Evolutionary conservation across 2,888 invertebrate genomes (phyloP).

Genomic region (Xestia c-nigrum): DNA sequence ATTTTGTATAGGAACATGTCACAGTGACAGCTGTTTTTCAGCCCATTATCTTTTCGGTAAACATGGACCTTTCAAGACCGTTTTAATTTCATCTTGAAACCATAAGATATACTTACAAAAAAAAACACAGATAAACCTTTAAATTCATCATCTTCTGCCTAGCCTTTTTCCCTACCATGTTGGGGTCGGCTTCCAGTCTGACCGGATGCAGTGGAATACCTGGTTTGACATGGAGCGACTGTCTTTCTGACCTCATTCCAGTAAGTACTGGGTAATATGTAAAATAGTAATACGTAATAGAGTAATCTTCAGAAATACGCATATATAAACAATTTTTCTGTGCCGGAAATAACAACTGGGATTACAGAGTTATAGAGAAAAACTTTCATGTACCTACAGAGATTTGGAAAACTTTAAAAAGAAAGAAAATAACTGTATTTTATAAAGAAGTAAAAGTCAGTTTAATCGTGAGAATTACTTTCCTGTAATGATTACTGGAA

Average conservation of each 20-base stretch:
- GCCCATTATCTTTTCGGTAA: no score
- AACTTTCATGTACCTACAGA: not conserved
- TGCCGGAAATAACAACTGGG: not conserved
- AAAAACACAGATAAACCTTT: not conserved
- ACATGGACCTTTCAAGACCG: no score
- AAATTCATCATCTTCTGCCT: no score
- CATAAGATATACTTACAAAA: not conserved
- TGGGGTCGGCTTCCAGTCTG: no score
- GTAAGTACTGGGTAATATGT: not conserved
- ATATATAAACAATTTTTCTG: no score
- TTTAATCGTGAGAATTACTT: not conserved
- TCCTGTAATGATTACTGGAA: not conserved
- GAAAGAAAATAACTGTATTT: not conserved
- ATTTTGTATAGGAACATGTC: no score
- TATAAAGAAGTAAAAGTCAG: not conserved
- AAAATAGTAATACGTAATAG: not conserved
- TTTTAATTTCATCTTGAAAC: not conserved
- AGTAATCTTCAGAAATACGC: not conserved
- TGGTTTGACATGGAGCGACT: not conserved
- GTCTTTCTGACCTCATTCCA: not conserved
- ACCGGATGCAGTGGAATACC: not conserved
- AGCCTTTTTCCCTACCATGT: no score
- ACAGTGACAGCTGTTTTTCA: no score
- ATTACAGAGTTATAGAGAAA: not conserved
- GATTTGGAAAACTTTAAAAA: not conserved